Conservation (phyloP, 2,888 invertebrate genomes). For the Chrysodeixis includens region DNA sequence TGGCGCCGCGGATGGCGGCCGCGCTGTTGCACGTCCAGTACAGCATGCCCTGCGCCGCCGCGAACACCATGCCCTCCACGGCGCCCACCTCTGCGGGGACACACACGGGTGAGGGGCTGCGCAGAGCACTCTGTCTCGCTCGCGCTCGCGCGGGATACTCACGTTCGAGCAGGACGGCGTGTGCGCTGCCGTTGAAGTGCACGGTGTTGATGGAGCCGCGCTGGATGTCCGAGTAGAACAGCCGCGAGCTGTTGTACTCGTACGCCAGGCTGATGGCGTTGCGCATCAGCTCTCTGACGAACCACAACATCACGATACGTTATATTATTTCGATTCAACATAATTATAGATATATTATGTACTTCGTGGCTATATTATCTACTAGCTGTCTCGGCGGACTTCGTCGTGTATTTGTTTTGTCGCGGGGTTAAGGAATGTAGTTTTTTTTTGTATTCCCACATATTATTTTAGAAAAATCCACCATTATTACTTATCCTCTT, state of each 20-base stretch:
- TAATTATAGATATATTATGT: no score
- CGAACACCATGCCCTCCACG: constrained; percentile 96
- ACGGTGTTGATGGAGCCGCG: constrained; percentile 95
- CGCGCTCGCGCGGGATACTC: constrained; percentile 67
- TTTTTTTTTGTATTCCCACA: no score
- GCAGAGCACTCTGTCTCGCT: no score
- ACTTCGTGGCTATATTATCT: no score
- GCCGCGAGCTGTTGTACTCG: constrained; percentile 91
- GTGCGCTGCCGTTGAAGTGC: constrained; percentile 93
- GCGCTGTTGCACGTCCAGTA: constrained; percentile 97
- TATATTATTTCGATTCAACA: no score
- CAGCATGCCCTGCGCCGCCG: constrained; percentile 91
- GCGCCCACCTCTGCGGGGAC: constrained; percentile 92
- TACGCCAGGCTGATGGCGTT: constrained; percentile 96
- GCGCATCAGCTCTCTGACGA: constrained; percentile 91
- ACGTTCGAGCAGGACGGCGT: constrained; percentile 92
- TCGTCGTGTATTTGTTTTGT: no score
- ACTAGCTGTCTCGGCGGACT: no score
- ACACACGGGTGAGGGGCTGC: background rate
- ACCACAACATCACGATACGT: constrained; percentile 11
- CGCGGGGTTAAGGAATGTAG: no score
- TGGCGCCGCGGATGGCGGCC: constrained; percentile 80
- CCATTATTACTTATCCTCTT: no score
- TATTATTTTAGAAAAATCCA: no score
- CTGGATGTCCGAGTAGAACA: constrained; percentile 97